phyloP scores from a whole-genome alignment of 2,797 vertebrate genomes.

The Tachyglossus aculeatus region DNA sequence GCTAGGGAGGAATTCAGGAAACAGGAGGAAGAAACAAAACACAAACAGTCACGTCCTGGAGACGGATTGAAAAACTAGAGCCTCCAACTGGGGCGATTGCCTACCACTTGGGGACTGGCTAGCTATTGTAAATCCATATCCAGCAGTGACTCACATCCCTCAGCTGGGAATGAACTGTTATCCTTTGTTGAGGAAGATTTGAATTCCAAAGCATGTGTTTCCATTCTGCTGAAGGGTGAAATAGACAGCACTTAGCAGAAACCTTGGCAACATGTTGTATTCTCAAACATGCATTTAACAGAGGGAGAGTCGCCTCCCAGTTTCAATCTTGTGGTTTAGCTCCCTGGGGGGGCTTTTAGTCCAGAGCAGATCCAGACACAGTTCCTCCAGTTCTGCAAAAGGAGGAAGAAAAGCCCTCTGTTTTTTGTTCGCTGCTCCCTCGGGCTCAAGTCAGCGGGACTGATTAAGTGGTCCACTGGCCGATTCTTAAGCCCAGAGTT shows the following conservation, averaged over 20 bases:
- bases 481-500: too few species aligned
- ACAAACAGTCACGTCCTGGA: slow-evolving; percentile 62
- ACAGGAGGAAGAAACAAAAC: slow-evolving; percentile 47
- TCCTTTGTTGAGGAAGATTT: not conserved
- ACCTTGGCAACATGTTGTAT: not conserved
- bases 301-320: not conserved
- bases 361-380: not conserved
- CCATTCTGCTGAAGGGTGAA: not conserved
- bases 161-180: not conserved
- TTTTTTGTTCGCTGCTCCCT: too few species aligned
- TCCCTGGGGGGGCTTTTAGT: not conserved
- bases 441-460: too few species aligned
- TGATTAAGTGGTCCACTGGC: too few species aligned
- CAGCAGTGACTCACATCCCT: slow-evolving; percentile 18
- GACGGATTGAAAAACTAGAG: slow-evolving; percentile 57
- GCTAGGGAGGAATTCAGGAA: slow-evolving; percentile 50
- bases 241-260: not conserved
- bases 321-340: not conserved
- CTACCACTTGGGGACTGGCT: slow-evolving; percentile 24
- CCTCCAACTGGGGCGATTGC: slow-evolving; percentile 34
- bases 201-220: slow-evolving; percentile 24
- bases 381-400: not conserved
- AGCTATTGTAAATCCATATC: not conserved
- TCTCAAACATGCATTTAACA: not conserved
- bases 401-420: not conserved